Evolutionary conservation across 2,113 vertebrate genomes (phyloP).

Genomic region (Heliornis fulica): DNA sequence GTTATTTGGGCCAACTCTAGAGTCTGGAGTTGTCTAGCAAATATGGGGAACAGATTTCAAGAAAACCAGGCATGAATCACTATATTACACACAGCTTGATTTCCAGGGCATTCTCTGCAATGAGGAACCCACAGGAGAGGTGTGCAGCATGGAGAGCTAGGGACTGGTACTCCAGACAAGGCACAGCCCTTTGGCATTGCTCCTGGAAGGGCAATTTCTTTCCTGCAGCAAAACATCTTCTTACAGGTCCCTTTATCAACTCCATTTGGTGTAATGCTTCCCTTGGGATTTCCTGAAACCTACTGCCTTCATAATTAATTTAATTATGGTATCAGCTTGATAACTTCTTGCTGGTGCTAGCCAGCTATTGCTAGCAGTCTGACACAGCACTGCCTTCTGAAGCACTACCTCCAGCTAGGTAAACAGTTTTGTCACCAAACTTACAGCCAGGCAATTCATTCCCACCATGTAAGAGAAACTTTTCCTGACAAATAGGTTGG

Average conservation of each 20-base stretch:
- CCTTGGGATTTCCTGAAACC: background rate
- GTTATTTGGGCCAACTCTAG: background rate
- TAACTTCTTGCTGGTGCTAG: background rate
- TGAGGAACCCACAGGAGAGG: background rate
- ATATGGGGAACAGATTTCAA: background rate
- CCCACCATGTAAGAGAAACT: background rate
- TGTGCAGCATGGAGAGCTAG: background rate
- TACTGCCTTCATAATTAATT: constrained; percentile 5
- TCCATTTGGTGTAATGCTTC: background rate
- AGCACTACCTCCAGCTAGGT: background rate
- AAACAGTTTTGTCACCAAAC: background rate
- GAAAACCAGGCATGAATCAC: background rate
- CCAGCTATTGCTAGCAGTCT: background rate
- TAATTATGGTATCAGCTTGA: background rate
- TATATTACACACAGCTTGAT: background rate
- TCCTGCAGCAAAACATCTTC: background rate
- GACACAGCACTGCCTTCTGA: background rate
- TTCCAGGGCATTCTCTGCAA: background rate
- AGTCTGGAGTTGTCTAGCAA: background rate
- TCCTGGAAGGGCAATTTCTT: background rate
- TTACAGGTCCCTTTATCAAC: background rate
- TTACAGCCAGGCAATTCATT: background rate
- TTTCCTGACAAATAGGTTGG: background rate
- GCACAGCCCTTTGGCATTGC: background rate
- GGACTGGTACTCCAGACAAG: background rate